Evolutionary conservation across 2,797 vertebrate species (phyloP), one percentile per base, ranked within the genome.

Genomic region (Neosalanx taihuensis): DNA sequence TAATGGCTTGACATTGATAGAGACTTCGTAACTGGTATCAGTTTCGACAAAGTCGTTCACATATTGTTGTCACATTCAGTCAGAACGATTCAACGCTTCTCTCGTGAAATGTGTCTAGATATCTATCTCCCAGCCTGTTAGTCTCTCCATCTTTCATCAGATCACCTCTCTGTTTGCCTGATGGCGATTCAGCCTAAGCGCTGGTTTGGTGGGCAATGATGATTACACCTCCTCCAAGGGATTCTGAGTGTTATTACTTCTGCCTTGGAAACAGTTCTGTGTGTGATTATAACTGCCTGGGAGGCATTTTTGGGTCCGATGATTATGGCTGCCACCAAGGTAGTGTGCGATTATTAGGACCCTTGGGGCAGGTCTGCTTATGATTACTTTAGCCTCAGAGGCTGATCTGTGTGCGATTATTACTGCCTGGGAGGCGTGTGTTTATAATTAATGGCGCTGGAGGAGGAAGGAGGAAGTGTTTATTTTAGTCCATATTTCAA

Each of bases 401-500:
- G 80, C 67, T 86, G 73, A 76, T 87, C 70, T 66, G 72, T 75
- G 69, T 86, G 82, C 82, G 84, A 85, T 84, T 86, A 75, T 80
- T 86, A 84, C 81, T 85, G 80, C 85, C 83, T 79, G 80, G 77
- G 81, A 78, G 85, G 64, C 78, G 59, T 26, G 71, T 73, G 17
- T 87, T 89, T 81, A 82, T 81, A 87, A 84, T 86, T 83, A 87
- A 86, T 79, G 49, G 20, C 78, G 74, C 85, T 84, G 81, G 80
- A 26, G 23, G n/a, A n/a, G n/a, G n/a, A n/a, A 72, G 81, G 79
- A 82, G 86, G 76, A 57, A n/a, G 66, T 86, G 84, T 89, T 89
- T 91, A 87, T 90, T 89, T 90, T 86, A 83, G 85, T 85, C 85
- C 87, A 83, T 85, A 85, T 88, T 88, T 85, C 83, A 90, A 89